Conservation (phyloP, 2,113 vertebrate species). For the Butorides virescens region DNA sequence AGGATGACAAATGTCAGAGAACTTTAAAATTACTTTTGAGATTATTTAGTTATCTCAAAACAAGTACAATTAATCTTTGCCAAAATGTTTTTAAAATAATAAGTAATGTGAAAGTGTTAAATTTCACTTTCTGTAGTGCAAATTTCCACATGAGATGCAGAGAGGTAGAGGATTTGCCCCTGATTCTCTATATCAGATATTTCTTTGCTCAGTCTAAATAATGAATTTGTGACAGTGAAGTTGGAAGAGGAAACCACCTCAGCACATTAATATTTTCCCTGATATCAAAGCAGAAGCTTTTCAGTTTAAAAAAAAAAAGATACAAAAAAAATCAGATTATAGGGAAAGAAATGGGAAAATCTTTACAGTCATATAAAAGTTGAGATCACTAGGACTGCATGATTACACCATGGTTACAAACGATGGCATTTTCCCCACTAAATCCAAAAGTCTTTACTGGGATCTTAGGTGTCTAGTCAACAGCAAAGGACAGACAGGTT, state of each 20-base stretch:
- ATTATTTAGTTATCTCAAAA: background rate
- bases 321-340: background rate
- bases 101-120: background rate
- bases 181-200: background rate
- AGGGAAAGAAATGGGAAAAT: background rate
- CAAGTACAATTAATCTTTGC: background rate
- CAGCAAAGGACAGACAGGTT: background rate
- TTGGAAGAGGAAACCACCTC: background rate
- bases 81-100: background rate
- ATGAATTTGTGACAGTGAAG: background rate
- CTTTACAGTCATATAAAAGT: background rate
- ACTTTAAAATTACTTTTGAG: background rate
- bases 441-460: background rate
- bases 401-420: background rate
- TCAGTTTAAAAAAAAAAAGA: background rate
- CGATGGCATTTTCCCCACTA: background rate
- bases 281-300: background rate
- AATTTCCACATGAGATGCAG: background rate
- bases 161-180: background rate
- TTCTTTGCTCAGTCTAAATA: background rate
- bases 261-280: background rate
- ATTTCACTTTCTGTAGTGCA: background rate
- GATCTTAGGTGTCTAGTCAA: background rate
- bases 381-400: background rate
- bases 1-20: background rate